Evolutionary conservation across 1,140 invertebrate species (phyloP).

Genomic region (Drosophila pandora): DNA sequence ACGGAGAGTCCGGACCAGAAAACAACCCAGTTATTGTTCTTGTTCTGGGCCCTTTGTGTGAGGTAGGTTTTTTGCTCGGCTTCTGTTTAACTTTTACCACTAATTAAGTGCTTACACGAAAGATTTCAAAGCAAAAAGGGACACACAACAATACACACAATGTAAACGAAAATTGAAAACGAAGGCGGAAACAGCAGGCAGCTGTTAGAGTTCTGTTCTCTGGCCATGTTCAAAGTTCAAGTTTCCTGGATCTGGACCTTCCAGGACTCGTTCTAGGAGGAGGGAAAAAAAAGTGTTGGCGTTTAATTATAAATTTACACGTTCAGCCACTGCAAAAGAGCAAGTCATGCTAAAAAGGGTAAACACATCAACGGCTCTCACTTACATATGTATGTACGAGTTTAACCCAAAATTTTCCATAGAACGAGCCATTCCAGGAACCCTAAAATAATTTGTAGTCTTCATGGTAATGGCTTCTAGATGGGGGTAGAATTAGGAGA

Average conservation of each 20-base stretch:
- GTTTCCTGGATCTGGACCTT: conserved; percentile 26
- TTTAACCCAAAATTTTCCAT: conserved; percentile 7
- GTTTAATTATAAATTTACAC: conserved; percentile 81
- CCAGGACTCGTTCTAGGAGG: not conserved
- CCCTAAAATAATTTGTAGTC: conserved; percentile 1
- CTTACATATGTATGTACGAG: conserved; percentile 3
- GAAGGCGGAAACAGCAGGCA: conserved; percentile 42
- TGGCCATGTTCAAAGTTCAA: conserved; percentile 23
- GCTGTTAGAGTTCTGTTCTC: not conserved
- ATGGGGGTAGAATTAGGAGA: not conserved
- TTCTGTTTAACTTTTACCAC: conserved; percentile 79
- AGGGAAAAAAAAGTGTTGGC: conserved; percentile 66
- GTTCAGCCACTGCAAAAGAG: conserved; percentile 67
- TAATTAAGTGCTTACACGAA: conserved; percentile 80
- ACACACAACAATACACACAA: conserved; percentile 46
- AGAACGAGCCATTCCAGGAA: conserved; percentile 1
- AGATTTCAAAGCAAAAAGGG: conserved; percentile 75
- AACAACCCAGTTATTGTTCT: conserved; percentile 32
- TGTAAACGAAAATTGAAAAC: conserved; percentile 53
- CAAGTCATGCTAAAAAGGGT: conserved; percentile 73
- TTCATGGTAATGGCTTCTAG: not conserved
- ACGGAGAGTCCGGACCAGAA: not conserved
- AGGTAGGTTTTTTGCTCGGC: conserved; percentile 50
- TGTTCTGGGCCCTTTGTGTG: conserved; percentile 29
- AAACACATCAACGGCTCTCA: conserved; percentile 59